phyloP scores from a whole-genome alignment of 2,888 invertebrate genomes.

The Merodon equestris region DNA sequence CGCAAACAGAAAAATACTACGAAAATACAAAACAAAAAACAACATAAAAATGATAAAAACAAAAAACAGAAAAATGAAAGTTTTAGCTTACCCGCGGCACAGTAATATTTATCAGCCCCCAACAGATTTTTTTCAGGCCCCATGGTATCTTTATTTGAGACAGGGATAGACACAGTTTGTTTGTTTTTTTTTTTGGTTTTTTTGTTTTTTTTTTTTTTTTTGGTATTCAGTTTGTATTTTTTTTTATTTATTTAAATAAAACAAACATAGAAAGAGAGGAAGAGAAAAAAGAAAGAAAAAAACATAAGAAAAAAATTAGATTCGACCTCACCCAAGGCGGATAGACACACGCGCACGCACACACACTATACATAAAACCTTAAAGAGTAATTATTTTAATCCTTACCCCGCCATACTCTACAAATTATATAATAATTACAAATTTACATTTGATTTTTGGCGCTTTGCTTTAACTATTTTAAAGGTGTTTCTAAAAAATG shows the following conservation, averaged over 20 bases:
- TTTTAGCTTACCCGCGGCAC: constrained; percentile 79
- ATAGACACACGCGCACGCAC: constrained; percentile 53
- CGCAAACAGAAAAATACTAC: constrained; percentile 42
- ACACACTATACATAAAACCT: constrained; percentile 47
- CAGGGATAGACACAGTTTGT: constrained; percentile 51
- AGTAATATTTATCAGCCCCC: constrained; percentile 79
- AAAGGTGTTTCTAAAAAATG: too few species aligned
- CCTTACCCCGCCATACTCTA: constrained; percentile 1
- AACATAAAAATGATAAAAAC: constrained; percentile 35
- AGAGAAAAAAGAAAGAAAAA: constrained; percentile 51
- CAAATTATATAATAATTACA: constrained; percentile 10
- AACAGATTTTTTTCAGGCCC: constrained; percentile 80
- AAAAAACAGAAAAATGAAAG: constrained; percentile 69
- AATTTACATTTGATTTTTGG: neutral
- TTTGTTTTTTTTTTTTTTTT: constrained; percentile 51
- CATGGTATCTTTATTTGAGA: constrained; percentile 78
- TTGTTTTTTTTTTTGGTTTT: constrained; percentile 50
- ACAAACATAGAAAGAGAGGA: constrained; percentile 58
- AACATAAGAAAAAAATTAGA: constrained; percentile 56
- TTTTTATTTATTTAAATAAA: constrained; percentile 43
- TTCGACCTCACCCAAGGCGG: constrained; percentile 58
- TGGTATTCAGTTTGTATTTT: constrained; percentile 57
- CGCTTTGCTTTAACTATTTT: too few species aligned
- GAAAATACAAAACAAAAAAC: constrained; percentile 35
- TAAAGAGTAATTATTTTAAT: neutral